A percentile compares a stretch with the other conserved stretches of the same genome.
These are phyloP conservation scores for Talpa occidentalis DNA, from an alignment of 2,113 vertebrate species.

Conservation along the genomic window DNA sequence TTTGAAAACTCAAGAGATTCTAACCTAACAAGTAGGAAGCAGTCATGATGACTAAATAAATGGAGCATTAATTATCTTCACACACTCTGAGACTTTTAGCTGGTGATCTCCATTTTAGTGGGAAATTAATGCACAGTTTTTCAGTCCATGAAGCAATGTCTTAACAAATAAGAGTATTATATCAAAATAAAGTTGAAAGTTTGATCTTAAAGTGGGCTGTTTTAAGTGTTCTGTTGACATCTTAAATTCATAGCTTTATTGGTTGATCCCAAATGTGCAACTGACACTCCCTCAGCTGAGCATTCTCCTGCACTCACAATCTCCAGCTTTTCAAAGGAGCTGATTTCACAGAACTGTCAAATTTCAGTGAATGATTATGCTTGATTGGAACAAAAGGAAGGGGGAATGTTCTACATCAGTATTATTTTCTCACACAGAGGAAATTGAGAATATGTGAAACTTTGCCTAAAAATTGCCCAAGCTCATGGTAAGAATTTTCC, in stretches of 20 bases:
- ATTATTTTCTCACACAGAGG: background rate
- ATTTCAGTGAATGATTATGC: background rate
- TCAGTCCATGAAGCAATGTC: background rate
- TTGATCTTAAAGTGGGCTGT: background rate
- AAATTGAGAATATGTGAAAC: slow-evolving; percentile 8
- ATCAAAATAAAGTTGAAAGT: background rate
- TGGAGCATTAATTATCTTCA: background rate
- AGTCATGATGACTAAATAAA: background rate
- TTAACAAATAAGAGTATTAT: background rate
- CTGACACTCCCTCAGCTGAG: background rate
- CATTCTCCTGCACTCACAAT: background rate
- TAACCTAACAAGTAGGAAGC: background rate
- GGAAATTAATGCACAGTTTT: background rate
- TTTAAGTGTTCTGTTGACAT: background rate
- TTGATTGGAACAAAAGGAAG: slow-evolving; percentile 37
- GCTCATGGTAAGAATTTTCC: background rate
- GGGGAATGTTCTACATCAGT: background rate
- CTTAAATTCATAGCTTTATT: background rate
- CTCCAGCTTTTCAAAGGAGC: background rate
- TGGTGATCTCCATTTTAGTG: background rate
- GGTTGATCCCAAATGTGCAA: background rate
- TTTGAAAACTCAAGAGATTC: background rate
- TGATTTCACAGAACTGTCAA: background rate
- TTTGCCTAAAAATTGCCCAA: background rate
- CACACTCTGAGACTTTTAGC: background rate